Percentiles rank a stretch among this genome's conserved stretches.
phyloP scores from a whole-genome alignment of 2,888 invertebrate species.

The Zaprionus lineosus region DNA sequence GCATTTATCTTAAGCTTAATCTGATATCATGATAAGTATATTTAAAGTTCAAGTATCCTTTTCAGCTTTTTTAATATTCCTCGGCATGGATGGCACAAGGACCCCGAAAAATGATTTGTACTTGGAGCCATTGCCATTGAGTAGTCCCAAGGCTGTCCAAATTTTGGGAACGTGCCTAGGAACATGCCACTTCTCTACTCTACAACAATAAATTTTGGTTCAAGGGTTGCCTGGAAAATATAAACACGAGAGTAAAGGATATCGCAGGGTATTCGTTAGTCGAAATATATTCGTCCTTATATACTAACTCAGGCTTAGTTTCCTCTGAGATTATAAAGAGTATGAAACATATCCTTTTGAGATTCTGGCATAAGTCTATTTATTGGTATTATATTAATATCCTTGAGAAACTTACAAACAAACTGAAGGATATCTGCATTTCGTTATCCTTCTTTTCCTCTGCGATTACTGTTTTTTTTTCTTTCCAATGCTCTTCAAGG shows the following conservation, averaged over 20 bases:
- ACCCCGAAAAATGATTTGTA: background rate
- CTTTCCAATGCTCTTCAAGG: constrained; percentile 24
- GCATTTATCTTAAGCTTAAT: constrained; percentile 24
- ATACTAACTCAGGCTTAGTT: no score
- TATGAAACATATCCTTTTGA: no score
- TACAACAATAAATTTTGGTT: no score
- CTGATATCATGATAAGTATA: constrained; percentile 47
- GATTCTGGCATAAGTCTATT: background rate
- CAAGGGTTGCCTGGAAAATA: no score
- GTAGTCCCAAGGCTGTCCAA: constrained; percentile 10
- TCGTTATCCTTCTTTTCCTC: no score
- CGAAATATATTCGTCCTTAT: no score
- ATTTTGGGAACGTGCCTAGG: constrained; percentile 16
- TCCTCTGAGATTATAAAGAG: no score
- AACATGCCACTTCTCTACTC: constrained; percentile 3
- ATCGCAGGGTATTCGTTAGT: no score
- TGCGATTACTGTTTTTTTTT: background rate
- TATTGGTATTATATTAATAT: background rate
- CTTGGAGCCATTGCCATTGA: constrained; percentile 15
- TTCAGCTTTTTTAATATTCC: constrained; percentile 17
- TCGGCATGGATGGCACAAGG: no score
- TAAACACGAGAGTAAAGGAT: no score
- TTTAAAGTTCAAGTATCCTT: constrained; percentile 22
- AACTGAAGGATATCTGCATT: background rate
- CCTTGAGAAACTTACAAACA: no score